A percentile compares a stretch with the other conserved stretches of the same genome.
phyloP scores from a whole-genome alignment of 2,797 vertebrate genomes.

The Luscinia megarhynchos region DNA sequence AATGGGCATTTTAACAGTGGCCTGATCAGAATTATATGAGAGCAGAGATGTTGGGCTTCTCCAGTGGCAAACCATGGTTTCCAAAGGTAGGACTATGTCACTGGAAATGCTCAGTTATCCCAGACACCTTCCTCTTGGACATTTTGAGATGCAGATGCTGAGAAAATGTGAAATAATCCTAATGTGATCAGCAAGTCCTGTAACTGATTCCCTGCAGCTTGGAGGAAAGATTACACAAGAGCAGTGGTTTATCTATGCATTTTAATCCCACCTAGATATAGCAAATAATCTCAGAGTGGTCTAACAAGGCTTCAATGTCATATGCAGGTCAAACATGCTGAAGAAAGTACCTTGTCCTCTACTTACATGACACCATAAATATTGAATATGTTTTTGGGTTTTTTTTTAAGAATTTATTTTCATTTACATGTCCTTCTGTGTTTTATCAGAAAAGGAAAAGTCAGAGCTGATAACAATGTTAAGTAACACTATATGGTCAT shows the following conservation, averaged over 20 bases:
- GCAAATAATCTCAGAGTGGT: neutral
- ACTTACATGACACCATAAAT: neutral
- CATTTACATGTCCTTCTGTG: neutral
- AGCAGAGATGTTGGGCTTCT: neutral
- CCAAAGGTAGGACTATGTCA: neutral
- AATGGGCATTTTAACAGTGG: neutral
- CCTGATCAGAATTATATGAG: neutral
- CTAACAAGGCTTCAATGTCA: neutral
- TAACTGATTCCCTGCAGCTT: neutral
- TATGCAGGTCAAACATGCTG: neutral
- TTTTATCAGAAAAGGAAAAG: neutral
- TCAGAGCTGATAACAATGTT: neutral
- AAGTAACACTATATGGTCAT: neutral
- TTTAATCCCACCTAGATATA: neutral
- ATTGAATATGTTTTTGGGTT: neutral
- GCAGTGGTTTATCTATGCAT: neutral
- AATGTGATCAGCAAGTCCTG: neutral
- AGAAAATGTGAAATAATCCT: neutral
- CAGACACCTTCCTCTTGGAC: neutral
- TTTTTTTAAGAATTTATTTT: neutral
- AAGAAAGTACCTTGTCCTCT: neutral
- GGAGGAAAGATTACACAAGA: neutral
- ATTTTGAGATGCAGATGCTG: neutral
- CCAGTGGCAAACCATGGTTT: neutral
- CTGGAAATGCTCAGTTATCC: neutral